Conservation (phyloP, 2,888 invertebrate species). For the Liopterus haemorrhoidalis region DNA sequence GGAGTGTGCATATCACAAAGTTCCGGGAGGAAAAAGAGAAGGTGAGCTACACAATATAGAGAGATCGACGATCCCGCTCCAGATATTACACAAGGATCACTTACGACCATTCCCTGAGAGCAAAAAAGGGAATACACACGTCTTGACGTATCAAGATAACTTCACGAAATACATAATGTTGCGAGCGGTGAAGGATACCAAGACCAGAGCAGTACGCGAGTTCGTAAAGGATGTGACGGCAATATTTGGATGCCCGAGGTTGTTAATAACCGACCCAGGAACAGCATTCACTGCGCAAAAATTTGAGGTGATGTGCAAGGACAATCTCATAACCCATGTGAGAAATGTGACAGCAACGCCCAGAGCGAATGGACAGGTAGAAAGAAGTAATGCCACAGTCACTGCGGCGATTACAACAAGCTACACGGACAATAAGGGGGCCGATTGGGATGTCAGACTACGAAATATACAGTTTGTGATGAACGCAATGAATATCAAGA, state of each 20-base stretch:
- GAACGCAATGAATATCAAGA: too few species aligned
- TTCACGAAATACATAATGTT: constrained; percentile 33
- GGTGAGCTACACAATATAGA: constrained; percentile 11
- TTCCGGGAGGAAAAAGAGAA: constrained; percentile 16
- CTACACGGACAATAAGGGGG: too few species aligned
- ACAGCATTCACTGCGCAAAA: constrained; percentile 31
- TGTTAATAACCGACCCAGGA: constrained; percentile 34
- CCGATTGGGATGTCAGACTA: too few species aligned
- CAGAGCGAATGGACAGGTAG: constrained; percentile 35
- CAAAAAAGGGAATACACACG: constrained; percentile 29
- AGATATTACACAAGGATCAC: constrained; percentile 29
- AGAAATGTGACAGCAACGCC: constrained; percentile 28
- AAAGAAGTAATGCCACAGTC: too few species aligned
- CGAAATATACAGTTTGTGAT: too few species aligned
- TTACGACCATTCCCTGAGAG: constrained; percentile 33
- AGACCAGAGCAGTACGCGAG: constrained; percentile 24
- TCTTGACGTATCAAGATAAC: constrained; percentile 32
- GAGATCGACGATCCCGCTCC: constrained; percentile 1
- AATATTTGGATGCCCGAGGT: constrained; percentile 28
- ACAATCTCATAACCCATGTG: constrained; percentile 31
- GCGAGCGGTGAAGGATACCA: constrained; percentile 28
- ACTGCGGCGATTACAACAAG: too few species aligned
- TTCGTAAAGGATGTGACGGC: constrained; percentile 23
- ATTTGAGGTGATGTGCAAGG: constrained; percentile 31
- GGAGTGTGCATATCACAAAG: constrained; percentile 27